Percentiles rank a stretch among this genome's conserved stretches.
These are phyloP conservation scores for Chironex yamaguchii DNA, from an alignment of 30 jellyfish, hydroid and myxozoan species.

Conservation along the genomic window DNA sequence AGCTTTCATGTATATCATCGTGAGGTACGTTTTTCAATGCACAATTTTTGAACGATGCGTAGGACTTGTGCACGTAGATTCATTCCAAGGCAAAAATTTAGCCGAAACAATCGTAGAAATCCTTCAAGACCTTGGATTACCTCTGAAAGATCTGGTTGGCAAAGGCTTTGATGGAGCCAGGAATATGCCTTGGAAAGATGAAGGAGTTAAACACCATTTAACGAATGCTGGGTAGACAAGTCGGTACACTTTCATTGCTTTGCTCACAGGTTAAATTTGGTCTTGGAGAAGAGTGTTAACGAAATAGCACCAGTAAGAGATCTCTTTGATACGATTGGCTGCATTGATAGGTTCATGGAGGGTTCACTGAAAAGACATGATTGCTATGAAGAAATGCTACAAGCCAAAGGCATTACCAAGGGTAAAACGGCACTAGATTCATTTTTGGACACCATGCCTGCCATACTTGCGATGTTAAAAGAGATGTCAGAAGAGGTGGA, in stretches of 20 bases:
- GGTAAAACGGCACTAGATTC: neutral
- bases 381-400: too few species aligned
- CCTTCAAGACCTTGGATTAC: constrained; percentile 25
- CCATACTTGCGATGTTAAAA: neutral
- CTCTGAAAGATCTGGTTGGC: constrained; percentile 38
- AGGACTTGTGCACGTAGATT: constrained; percentile 17
- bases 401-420: constrained; percentile 14
- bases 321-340: constrained; percentile 23
- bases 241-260: constrained; percentile 37
- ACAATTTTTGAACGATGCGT: constrained; percentile 36
- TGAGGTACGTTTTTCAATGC: constrained; percentile 19
- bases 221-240: constrained; percentile 10
- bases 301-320: constrained; percentile 2
- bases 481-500: neutral
- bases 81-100: constrained; percentile 27
- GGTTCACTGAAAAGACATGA: constrained; percentile 37
- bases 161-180: too few species aligned
- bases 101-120: constrained; percentile 14
- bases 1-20: constrained; percentile 36
- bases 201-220: constrained; percentile 34
- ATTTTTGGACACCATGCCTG: constrained; percentile 30
- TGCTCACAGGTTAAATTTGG: constrained; percentile 50
- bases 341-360: constrained; percentile 34
- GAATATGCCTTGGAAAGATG: too few species aligned
- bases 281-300: constrained; percentile 25